Conservation (phyloP, 2,797 vertebrate species). For the Microctenopoma stevenorrisi region DNA sequence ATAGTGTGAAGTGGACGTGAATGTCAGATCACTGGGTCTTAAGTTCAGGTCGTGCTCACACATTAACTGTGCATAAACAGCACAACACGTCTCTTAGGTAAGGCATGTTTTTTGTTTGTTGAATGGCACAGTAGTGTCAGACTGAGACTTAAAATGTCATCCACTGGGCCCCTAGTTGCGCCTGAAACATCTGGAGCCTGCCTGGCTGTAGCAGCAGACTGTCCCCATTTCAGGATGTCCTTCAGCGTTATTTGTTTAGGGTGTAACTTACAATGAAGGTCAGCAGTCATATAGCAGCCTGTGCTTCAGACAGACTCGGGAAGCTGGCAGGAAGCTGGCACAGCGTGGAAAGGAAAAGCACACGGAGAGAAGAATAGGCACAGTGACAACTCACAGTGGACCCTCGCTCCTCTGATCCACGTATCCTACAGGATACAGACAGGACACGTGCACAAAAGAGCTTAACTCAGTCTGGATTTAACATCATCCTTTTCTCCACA, state of each 20-base stretch:
- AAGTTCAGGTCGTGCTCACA: too few species aligned
- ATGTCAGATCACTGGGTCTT: too few species aligned
- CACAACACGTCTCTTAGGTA: too few species aligned
- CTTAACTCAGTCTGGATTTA: background rate
- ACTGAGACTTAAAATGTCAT: background rate
- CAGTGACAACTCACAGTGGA: constrained; percentile 40
- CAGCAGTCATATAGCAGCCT: constrained; percentile 57
- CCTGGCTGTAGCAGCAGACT: constrained; percentile 18
- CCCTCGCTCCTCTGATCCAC: constrained; percentile 16
- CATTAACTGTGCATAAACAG: too few species aligned
- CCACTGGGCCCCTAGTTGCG: constrained; percentile 2
- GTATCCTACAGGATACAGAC: constrained; percentile 36
- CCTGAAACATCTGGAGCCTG: constrained; percentile 54
- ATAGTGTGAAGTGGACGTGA: too few species aligned
- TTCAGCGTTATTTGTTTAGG: constrained; percentile 64
- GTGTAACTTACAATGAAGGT: constrained; percentile 73
- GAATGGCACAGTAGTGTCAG: too few species aligned
- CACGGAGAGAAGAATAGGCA: constrained; percentile 63
- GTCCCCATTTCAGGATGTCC: constrained; percentile 67
- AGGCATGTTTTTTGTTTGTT: too few species aligned
- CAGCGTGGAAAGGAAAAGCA: constrained; percentile 73
- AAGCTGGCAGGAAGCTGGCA: constrained; percentile 73
- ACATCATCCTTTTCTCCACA: background rate
- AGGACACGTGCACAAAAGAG: constrained; percentile 11
- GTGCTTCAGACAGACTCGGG: constrained; percentile 58